Conservation (phyloP, 1,140 invertebrate genomes). For the Mercenaria mercenaria region DNA sequence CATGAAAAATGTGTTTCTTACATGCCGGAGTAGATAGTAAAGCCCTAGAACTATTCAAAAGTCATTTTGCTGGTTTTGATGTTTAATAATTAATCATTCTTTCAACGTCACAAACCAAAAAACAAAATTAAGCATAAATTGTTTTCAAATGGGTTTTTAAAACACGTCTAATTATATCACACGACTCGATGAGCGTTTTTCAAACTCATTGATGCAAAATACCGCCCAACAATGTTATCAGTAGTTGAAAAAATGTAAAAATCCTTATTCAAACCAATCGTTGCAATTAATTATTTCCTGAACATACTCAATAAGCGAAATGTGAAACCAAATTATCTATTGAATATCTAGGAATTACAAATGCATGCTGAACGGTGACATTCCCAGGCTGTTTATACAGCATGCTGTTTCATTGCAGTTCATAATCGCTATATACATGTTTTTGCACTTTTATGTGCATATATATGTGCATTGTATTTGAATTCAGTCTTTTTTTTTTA, state of each 20-base stretch:
- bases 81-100: constrained; percentile 36
- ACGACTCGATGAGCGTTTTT: constrained; percentile 11
- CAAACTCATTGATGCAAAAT: constrained; percentile 24
- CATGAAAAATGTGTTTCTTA: constrained; percentile 4
- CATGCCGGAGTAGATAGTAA: too few relatives aligned
- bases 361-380: neutral
- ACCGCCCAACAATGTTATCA: constrained; percentile 31
- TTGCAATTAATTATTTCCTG: constrained; percentile 25
- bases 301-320: neutral
- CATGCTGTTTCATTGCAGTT: too few relatives aligned
- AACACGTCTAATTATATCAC: constrained; percentile 13
- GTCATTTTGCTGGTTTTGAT: neutral
- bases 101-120: neutral
- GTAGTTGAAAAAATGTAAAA: constrained; percentile 9
- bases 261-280: constrained; percentile 7
- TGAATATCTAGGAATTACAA: neutral
- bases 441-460: too few relatives aligned
- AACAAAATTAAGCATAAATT: neutral
- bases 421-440: too few relatives aligned
- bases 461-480: too few relatives aligned
- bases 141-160: constrained; percentile 31
- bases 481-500: too few relatives aligned
- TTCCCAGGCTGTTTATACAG: neutral
- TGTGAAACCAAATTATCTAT: neutral
- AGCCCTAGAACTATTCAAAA: neutral